Base-by-base conservation (phyloP, 37 sponge, comb jelly and placozoan species). In the Bolinopsis microptera region DNA sequence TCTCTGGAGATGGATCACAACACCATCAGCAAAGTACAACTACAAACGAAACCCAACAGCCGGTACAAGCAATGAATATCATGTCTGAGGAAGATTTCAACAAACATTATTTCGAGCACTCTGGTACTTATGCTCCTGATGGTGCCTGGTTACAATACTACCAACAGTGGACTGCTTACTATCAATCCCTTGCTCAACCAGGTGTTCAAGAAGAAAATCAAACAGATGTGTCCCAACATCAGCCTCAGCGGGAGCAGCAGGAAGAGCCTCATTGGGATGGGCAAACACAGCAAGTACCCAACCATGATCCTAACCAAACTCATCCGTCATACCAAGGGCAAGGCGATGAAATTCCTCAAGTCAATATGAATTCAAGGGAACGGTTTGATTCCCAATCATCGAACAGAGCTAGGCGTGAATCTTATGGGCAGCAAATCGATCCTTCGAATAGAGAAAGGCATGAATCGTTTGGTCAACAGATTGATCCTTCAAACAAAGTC, bases 51-150 rank as follows among this genome's bases (percentile, higher is more conserved):
- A 3, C 34, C 40, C 90, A 86, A 48, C 61, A 40, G 23, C 75
- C 13, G 26, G 61, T 23, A 9, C 26, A 39, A 9, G 26, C 8
- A 9, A 38, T 5, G 1, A 41, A n/a, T 40, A 36, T 41, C 61
- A 16, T 24, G 90, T 30, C 90, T 23, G 90, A 86, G 48, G 90
- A 86, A 34, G 36, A 86, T 5, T 86, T 39, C 90, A 86, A 86
- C 22, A 22, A 22, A n/a, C 38, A 9, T 2, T 86, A 40, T 2
- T 86, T 86, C 30, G 36, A 41, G 26, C 36, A 41, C 61, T 86
- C 34, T 40, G 90, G 90, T 0, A 30, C 31, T 38, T 28, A 86
- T 38, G 48, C 90, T 86, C 90, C 90, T 28, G 90, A 39, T 5
- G 90, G 90, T 0, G 40, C 34, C 23, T 86, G 90, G 90, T 24